Conservation (phyloP, 1,140 invertebrate genomes). For the Riptortus pedestris region DNA sequence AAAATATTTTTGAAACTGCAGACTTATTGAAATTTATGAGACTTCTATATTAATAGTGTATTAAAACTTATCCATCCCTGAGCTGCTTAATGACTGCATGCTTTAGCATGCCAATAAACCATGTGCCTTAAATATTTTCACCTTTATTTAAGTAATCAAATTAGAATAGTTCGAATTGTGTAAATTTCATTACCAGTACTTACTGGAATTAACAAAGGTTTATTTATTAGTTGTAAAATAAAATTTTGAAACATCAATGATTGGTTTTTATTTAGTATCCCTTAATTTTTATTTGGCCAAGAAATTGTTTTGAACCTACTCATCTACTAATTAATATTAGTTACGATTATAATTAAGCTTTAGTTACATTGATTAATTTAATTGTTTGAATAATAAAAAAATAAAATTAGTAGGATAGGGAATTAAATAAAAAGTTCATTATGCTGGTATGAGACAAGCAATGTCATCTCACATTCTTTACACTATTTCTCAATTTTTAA, state of each 20-base stretch:
- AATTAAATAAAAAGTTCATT: too few species aligned
- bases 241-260: neutral
- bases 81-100: neutral
- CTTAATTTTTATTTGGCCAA: too few species aligned
- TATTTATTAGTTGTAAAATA: conserved; percentile 12
- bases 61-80: neutral
- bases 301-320: too few species aligned
- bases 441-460: too few species aligned
- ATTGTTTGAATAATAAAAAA: too few species aligned
- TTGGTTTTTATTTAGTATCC: neutral
- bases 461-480: too few species aligned
- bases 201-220: conserved; percentile 2
- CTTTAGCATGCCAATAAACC: neutral
- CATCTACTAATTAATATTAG: too few species aligned
- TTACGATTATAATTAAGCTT: too few species aligned
- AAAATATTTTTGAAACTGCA: neutral
- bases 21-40: neutral
- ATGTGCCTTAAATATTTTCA: conserved; percentile 5
- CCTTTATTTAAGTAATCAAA: conserved; percentile 13
- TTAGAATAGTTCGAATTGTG: neutral
- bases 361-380: too few species aligned
- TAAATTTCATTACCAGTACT: neutral
- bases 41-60: neutral
- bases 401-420: too few species aligned
- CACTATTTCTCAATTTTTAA: too few species aligned